These are phyloP conservation scores for Ptyas mucosa DNA, from an alignment of 2,113 vertebrate genomes.

Conservation along the genomic window DNA sequence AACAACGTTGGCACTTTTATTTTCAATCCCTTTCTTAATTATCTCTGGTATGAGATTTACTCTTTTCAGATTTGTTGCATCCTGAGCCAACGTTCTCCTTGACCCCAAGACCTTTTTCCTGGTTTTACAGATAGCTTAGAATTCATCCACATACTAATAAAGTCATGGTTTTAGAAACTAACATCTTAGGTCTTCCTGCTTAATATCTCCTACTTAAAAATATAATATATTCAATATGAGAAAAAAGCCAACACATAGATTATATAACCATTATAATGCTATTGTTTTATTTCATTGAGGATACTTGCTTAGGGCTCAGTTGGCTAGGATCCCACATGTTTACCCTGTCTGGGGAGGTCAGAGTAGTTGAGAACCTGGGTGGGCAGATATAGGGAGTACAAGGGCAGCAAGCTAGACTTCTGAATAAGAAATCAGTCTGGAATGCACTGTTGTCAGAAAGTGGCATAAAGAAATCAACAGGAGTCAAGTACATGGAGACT, in stretches of 20 bases:
- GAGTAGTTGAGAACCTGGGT: background rate
- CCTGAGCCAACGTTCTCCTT: background rate
- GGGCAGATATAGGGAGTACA: background rate
- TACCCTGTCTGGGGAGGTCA: background rate
- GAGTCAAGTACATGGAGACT: background rate
- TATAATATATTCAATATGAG: background rate
- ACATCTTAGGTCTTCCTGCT: background rate
- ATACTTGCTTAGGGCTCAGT: background rate
- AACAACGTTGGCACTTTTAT: background rate
- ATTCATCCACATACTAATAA: background rate
- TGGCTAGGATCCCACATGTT: background rate
- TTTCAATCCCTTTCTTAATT: background rate
- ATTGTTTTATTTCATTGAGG: background rate
- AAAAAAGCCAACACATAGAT: background rate
- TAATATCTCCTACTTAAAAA: background rate
- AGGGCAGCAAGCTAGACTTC: background rate
- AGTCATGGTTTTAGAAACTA: background rate
- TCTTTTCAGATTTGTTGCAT: background rate
- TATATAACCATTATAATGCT: background rate
- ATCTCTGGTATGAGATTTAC: background rate
- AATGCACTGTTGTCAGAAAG: background rate
- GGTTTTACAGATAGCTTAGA: background rate
- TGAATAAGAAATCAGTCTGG: background rate
- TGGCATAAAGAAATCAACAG: background rate
- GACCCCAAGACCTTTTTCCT: background rate